These are phyloP conservation scores for Saturnia pavonia DNA, from an alignment of 2,888 invertebrate species.

Conservation along the genomic window DNA sequence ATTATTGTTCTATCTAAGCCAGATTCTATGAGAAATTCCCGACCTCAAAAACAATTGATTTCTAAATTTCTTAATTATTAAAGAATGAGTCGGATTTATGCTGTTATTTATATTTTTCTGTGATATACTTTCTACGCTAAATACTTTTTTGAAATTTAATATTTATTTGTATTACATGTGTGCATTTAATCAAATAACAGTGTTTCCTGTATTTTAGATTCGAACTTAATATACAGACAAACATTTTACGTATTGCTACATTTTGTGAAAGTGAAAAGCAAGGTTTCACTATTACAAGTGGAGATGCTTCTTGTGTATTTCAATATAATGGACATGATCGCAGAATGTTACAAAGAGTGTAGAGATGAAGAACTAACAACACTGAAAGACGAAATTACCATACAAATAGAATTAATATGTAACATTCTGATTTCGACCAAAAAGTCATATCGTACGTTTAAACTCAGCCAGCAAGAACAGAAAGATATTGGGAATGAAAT, in stretches of 20 bases:
- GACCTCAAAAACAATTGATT: no score
- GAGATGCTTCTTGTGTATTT: slow-evolving; percentile 52
- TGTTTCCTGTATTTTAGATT: slow-evolving; percentile 11
- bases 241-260: neutral
- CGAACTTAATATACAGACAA: neutral
- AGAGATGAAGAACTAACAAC: slow-evolving; percentile 23
- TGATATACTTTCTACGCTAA: no score
- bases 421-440: slow-evolving; percentile 37
- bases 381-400: slow-evolving; percentile 36
- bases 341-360: slow-evolving; percentile 46
- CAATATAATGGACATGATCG: slow-evolving; percentile 53
- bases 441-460: slow-evolving; percentile 34
- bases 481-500: slow-evolving; percentile 59
- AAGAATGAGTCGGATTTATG: no score
- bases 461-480: slow-evolving; percentile 67
- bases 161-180: neutral
- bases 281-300: slow-evolving; percentile 47
- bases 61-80: no score
- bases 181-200: neutral
- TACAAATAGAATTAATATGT: slow-evolving; percentile 45
- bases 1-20: no score
- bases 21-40: no score
- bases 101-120: no score
- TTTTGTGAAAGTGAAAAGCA: slow-evolving; percentile 30
- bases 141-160: no score